phyloP scores from a whole-genome alignment of 2,888 invertebrate species.

The Thyatira batis region DNA sequence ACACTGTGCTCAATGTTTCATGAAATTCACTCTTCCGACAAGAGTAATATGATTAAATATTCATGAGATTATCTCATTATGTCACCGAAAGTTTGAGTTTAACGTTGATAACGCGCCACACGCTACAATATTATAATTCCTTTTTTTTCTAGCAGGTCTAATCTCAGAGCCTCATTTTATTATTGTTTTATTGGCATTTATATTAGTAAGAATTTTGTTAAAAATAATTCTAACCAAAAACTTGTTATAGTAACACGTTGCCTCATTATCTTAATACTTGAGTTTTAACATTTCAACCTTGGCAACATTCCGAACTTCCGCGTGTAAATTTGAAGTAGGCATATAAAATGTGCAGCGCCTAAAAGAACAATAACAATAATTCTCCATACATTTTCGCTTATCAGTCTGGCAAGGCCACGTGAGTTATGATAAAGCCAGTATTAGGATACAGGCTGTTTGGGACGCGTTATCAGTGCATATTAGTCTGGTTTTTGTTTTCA shows the following conservation, averaged over 20 bases:
- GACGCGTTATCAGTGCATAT: not conserved
- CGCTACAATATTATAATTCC: too few species aligned
- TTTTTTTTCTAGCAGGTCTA: too few species aligned
- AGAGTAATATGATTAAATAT: too few species aligned
- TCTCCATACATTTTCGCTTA: conserved; percentile 50
- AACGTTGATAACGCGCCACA: too few species aligned
- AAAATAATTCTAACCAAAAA: not conserved
- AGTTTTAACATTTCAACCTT: conserved; percentile 1
- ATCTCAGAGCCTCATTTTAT: too few species aligned
- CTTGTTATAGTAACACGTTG: not conserved
- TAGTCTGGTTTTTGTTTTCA: too few species aligned
- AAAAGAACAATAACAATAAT: conserved; percentile 48
- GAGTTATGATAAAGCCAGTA: conserved; percentile 66
- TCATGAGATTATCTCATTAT: too few species aligned
- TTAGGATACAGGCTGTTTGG: conserved; percentile 66
- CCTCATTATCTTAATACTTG: not conserved
- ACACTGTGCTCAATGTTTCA: too few species aligned
- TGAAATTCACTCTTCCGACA: too few species aligned
- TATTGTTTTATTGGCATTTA: not conserved
- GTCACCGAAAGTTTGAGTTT: not conserved
- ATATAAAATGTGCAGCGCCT: conserved; percentile 46
- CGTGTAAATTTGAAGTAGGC: not conserved
- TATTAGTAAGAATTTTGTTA: not conserved
- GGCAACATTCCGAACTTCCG: not conserved
- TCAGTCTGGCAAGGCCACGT: conserved; percentile 69